phyloP scores from a whole-genome alignment of 1,140 invertebrate species.

The Sarcophaga peregrina region DNA sequence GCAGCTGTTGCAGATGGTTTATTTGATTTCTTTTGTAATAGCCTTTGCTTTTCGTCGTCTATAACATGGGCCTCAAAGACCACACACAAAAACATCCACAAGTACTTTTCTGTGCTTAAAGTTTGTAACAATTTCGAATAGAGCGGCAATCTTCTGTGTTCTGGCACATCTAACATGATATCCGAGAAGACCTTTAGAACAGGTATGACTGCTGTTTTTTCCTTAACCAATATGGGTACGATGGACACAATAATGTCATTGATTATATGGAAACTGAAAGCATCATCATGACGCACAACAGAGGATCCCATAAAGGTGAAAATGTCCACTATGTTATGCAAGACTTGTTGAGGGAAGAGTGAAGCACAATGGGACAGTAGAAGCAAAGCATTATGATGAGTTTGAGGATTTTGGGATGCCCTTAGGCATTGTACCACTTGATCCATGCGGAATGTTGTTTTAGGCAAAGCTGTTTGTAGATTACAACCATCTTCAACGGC shows the following conservation, averaged over 20 bases:
- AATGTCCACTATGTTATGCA: slow-evolving; percentile 93
- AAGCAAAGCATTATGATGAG: slow-evolving; percentile 89
- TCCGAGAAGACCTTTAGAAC: slow-evolving; percentile 91
- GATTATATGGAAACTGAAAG: slow-evolving; percentile 94
- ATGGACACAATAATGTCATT: slow-evolving; percentile 89
- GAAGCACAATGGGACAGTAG: slow-evolving; percentile 81
- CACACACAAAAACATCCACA: slow-evolving; percentile 82
- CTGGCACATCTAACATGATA: slow-evolving; percentile 88
- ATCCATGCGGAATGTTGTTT: slow-evolving; percentile 80
- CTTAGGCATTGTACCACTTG: slow-evolving; percentile 88
- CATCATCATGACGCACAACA: slow-evolving; percentile 89
- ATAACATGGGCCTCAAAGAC: slow-evolving; percentile 77
- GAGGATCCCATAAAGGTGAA: slow-evolving; percentile 96
- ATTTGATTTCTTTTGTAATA: slow-evolving; percentile 58
- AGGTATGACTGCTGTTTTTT: slow-evolving; percentile 70
- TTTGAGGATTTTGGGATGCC: slow-evolving; percentile 90
- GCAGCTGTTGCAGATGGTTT: slow-evolving; percentile 58
- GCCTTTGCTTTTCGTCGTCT: slow-evolving; percentile 64
- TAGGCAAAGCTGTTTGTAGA: slow-evolving; percentile 66
- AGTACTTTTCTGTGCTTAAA: slow-evolving; percentile 75
- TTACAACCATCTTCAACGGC: slow-evolving; percentile 69
- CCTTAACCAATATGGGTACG: slow-evolving; percentile 82
- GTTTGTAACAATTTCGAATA: slow-evolving; percentile 84
- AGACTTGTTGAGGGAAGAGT: slow-evolving; percentile 82
- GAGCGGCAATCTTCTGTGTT: slow-evolving; percentile 83